Base-by-base conservation (phyloP, 1,140 invertebrate species). In the Caenorhabditis latens region DNA sequence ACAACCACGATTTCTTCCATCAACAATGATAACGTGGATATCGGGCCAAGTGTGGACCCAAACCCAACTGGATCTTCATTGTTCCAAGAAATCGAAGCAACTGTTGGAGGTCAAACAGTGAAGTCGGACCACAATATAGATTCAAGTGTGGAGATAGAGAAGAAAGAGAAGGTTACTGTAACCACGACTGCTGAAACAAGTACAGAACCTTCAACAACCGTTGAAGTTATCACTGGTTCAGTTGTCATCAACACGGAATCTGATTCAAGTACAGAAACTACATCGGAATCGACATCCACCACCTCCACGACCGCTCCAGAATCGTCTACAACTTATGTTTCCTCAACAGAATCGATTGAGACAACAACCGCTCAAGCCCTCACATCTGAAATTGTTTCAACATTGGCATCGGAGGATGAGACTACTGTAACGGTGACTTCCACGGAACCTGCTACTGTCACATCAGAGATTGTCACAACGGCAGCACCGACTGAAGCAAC, bases 21-120 rank as follows among this genome's bases (percentile, higher is more conserved):
- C 32, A 67, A 85, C 24, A 79, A 71, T 40, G 67, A 85, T 24
- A 67, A 85, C 24, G 63, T 85, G 24, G 84, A 85, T 43, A 58
- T 85, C 19, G 63, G 67, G 7, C 84, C 84, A 40, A 67, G 63
- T 24, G 46, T 50, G 5, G 84, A 85, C 40, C 65, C 84, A 71
- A 71, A 75, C 21, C 84, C 84, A 24, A 85, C 48, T 65, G 42
- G 84, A 55, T 58, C 53, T 53, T 85, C 84, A 3, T 58, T 75
- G 42, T 50, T 75, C 4, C 63, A 85, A 48, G 84, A 85, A n/a
- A 58, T 84, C 42, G 82, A 63, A 48, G 82, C 53, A 42, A 58
- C 82, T 14, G 82, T 50, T 14, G 84, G 63, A n/a, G 84, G 65
- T 21, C 11, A 58, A 40, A 53, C 82, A 3, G n/a, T 53, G 2